These are phyloP conservation scores for Rhyzopertha dominica DNA, from an alignment of 1,140 invertebrate genomes.

Conservation along the genomic window DNA sequence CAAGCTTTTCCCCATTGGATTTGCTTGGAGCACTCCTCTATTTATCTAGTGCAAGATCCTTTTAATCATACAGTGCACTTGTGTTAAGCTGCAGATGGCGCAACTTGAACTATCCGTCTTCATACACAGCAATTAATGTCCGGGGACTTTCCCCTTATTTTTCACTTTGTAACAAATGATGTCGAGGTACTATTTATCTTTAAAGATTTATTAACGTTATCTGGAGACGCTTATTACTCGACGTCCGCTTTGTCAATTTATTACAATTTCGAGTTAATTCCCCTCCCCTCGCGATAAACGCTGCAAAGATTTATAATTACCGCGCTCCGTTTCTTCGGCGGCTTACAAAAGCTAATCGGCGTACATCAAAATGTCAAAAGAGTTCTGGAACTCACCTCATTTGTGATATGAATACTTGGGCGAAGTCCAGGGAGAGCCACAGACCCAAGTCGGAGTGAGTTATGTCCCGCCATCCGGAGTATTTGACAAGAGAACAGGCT, in stretches of 20 bases:
- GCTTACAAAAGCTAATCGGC: too few species aligned
- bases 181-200: constrained; percentile 15
- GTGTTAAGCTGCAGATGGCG: background rate
- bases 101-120: constrained; percentile 15
- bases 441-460: constrained; percentile 41
- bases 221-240: constrained; percentile 8
- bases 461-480: constrained; percentile 43
- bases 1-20: too few species aligned
- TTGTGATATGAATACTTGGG: constrained; percentile 43
- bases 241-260: constrained; percentile 13
- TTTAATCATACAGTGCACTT: too few species aligned
- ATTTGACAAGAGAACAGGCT: constrained; percentile 45
- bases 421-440: constrained; percentile 44
- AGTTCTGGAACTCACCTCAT: constrained; percentile 42
- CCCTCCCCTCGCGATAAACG: too few species aligned
- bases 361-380: too few species aligned
- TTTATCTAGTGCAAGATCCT: too few species aligned
- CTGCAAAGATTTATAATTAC: too few species aligned
- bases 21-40: too few species aligned
- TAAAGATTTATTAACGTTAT: constrained; percentile 13
- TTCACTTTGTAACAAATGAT: constrained; percentile 20
- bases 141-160: constrained; percentile 19
- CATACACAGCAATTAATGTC: constrained; percentile 18
- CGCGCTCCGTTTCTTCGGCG: too few species aligned
- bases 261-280: too few species aligned